Evolutionary conservation across 2,113 vertebrate species (phyloP).

Genomic region (Tylochromis polylepis): DNA sequence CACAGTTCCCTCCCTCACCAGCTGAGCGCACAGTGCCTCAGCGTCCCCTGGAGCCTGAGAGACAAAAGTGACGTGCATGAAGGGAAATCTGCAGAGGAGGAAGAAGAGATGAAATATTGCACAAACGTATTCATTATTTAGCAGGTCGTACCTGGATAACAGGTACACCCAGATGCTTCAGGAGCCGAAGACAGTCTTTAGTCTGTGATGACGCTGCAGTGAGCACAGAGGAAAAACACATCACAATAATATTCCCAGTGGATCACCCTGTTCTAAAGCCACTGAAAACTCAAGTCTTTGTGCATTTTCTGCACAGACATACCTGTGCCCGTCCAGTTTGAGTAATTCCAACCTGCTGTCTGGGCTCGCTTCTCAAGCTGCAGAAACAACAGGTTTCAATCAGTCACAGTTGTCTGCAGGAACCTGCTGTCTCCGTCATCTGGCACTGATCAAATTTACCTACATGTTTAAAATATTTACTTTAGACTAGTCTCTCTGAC

Average conservation of each 20-base stretch:
- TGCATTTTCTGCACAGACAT: neutral
- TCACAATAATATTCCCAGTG: neutral
- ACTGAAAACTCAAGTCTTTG: neutral
- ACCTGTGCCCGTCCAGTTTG: constrained; percentile 46
- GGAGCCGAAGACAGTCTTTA: constrained; percentile 61
- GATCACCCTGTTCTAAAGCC: neutral
- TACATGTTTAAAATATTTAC: neutral
- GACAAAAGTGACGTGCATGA: neutral
- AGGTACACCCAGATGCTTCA: constrained; percentile 75
- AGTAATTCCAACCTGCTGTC: constrained; percentile 40
- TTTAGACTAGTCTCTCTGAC: neutral
- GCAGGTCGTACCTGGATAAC: constrained; percentile 63
- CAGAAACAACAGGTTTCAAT: neutral
- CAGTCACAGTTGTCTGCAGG: neutral
- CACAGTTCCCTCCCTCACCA: constrained; percentile 65
- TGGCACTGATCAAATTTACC: neutral
- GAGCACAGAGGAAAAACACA: neutral
- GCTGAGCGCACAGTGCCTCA: constrained; percentile 74
- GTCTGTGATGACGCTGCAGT: constrained; percentile 56
- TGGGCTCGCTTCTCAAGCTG: constrained; percentile 74
- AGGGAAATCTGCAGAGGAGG: neutral
- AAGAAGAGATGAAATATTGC: neutral
- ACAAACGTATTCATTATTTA: neutral
- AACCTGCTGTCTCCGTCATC: neutral
- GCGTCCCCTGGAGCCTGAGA: constrained; percentile 77